Conservation (phyloP, 2,888 invertebrate genomes). For the Cinara cedri region DNA sequence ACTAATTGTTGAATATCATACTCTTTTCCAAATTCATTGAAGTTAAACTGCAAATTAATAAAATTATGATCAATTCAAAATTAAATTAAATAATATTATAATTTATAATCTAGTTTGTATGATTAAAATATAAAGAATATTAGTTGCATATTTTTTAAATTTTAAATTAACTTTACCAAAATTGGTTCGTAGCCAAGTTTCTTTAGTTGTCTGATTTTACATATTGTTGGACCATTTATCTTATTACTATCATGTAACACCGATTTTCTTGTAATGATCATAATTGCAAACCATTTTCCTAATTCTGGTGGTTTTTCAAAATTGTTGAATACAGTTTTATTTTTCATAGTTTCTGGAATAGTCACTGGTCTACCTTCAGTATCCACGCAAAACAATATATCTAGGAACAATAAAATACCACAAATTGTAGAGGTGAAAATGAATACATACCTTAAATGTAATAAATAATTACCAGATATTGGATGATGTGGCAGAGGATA, state of each 20-base stretch:
- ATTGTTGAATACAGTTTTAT: constrained; percentile 25
- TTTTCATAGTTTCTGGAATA: constrained; percentile 44
- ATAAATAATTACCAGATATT: constrained; percentile 30
- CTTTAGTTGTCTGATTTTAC: constrained; percentile 51
- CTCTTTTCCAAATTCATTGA: no score
- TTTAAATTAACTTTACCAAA: neutral
- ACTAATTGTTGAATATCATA: no score
- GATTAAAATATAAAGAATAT: no score
- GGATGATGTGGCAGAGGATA: constrained; percentile 47
- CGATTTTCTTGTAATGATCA: constrained; percentile 31
- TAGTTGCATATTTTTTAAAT: no score
- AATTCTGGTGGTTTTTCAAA: constrained; percentile 41
- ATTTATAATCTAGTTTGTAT: no score
- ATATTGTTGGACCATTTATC: constrained; percentile 23
- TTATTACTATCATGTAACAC: constrained; percentile 9
- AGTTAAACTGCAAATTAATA: no score
- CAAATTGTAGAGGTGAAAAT: no score
- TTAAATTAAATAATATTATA: no score
- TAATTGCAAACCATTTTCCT: constrained; percentile 53
- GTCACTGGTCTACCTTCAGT: constrained; percentile 31
- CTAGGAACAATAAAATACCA: no score
- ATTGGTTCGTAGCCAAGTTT: constrained; percentile 51
- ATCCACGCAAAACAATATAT: constrained; percentile 42
- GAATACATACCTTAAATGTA: no score
- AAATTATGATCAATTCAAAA: no score